A percentile compares a stretch with the other conserved stretches of the same genome.
phyloP scores from a whole-genome alignment of 2,113 vertebrate species.

The Psophia crepitans region DNA sequence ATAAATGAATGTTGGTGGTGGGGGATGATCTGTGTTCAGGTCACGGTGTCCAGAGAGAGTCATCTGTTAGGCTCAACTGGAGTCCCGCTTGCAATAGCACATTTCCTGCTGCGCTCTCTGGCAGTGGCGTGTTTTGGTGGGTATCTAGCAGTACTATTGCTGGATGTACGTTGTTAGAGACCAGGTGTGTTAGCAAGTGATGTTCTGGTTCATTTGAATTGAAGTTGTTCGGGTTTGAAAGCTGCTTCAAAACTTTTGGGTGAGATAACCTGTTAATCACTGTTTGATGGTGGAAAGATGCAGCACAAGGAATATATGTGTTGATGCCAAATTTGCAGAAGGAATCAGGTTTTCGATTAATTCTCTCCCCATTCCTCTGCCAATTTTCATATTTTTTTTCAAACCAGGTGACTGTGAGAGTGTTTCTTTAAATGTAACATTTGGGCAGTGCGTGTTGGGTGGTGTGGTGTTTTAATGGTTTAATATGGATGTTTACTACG shows the following conservation, averaged over 20 bases:
- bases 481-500: background rate
- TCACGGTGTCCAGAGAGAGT: background rate
- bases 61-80: background rate
- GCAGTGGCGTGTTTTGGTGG: background rate
- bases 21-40: background rate
- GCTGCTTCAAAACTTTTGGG: background rate
- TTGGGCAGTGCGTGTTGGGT: background rate
- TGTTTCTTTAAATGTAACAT: background rate
- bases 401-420: background rate
- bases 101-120: background rate
- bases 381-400: background rate
- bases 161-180: background rate
- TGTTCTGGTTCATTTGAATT: background rate
- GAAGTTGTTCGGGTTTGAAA: background rate
- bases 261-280: background rate
- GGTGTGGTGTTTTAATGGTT: background rate
- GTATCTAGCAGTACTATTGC: too few species aligned
- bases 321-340: background rate
- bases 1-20: background rate
- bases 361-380: background rate
- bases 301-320: background rate
- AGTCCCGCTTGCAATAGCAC: accelerated
- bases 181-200: background rate
- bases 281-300: background rate
- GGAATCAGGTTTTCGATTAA: background rate